Percentiles rank a stretch among this genome's conserved stretches.
phyloP scores from a whole-genome alignment of 2,888 invertebrate species.

The Agriopis marginaria region DNA sequence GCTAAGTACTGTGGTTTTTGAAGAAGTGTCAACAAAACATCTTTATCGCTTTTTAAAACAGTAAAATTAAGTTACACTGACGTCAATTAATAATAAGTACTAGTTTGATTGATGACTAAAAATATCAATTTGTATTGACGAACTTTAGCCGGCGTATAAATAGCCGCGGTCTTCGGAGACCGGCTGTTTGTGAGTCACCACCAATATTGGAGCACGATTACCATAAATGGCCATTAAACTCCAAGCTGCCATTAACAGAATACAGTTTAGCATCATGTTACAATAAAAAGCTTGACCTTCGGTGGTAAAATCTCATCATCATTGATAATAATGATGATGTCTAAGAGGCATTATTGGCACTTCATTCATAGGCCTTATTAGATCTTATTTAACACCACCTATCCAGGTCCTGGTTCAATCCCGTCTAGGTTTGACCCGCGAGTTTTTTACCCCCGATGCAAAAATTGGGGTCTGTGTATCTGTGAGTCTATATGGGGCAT shows the following conservation, averaged over 20 bases:
- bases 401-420: no score
- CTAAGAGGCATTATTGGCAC: no score
- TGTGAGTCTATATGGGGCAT: no score
- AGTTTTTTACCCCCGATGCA: no score
- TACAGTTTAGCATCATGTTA: conserved; percentile 5
- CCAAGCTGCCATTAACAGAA: conserved; percentile 6
- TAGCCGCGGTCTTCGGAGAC: conserved; percentile 26
- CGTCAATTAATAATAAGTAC: not conserved
- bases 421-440: not conserved
- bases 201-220: conserved; percentile 38
- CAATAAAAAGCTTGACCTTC: conserved; percentile 3
- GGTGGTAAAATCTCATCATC: not conserved
- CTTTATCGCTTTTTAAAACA: not conserved
- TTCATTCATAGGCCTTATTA: no score
- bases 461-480: no score
- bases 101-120: conserved; percentile 33
- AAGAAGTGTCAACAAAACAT: not conserved
- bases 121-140: conserved; percentile 29
- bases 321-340: no score
- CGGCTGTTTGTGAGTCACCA: conserved; percentile 42
- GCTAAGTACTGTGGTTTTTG: not conserved
- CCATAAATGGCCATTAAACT: conserved; percentile 41
- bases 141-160: conserved; percentile 33
- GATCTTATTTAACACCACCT: no score
- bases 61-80: not conserved